Conservation (phyloP, 2,113 vertebrate species). For the Corynorhinus townsendii region DNA sequence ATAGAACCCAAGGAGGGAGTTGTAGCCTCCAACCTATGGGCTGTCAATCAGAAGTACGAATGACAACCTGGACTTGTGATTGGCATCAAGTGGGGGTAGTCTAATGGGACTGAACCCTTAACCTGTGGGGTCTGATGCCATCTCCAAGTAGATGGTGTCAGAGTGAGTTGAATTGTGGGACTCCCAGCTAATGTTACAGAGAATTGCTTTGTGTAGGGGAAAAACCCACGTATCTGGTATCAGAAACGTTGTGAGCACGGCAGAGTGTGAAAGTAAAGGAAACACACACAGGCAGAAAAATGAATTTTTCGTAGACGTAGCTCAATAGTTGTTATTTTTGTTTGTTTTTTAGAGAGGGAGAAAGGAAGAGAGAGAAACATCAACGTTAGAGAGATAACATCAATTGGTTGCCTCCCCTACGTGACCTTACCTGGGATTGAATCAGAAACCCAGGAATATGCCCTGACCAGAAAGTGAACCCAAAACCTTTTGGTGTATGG, state of each 20-base stretch:
- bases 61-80: neutral
- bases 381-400: neutral
- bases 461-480: neutral
- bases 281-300: neutral
- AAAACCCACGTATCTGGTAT: neutral
- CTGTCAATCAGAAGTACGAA: neutral
- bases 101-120: neutral
- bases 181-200: neutral
- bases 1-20: neutral
- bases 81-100: neutral
- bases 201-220: neutral
- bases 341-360: neutral
- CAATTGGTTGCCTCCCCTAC: neutral
- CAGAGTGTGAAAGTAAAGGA: neutral
- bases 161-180: neutral
- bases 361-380: neutral
- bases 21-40: neutral
- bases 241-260: neutral
- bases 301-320: neutral
- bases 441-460: neutral
- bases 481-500: neutral
- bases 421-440: neutral
- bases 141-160: neutral
- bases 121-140: neutral
- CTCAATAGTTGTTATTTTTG: neutral